Base-by-base conservation (phyloP, 2,888 invertebrate genomes). In the Pristionchus japonicus region DNA sequence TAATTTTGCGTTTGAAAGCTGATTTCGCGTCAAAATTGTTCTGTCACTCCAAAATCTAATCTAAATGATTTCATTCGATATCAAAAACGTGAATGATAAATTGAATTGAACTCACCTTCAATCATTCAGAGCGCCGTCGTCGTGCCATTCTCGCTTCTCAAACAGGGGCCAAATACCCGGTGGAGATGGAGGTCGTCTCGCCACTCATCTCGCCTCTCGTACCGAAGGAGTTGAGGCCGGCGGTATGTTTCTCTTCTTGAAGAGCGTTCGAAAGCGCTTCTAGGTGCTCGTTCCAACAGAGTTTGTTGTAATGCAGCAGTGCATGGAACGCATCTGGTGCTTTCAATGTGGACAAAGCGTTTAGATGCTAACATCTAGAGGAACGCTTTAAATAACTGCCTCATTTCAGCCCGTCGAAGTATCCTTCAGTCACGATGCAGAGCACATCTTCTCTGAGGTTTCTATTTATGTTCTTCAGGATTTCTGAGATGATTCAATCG, bases 381-480 rank as follows among this genome's bases (percentile, higher is more conserved):
- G n/a, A n/a, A n/a, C n/a, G n/a, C n/a, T n/a, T n/a, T n/a, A n/a
- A n/a, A n/a, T n/a, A n/a, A n/a, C n/a, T n/a, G n/a, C n/a, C n/a
- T 37, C 37, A 40, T 77, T 77, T 77, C 27, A 77, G 77, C 77
- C 77, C 3, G 77, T 77, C 40, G 77, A 77, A 17, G 77, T 77
- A 43, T 77, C 77, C 47, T 77, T 77, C 77, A 77, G 20, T 15
- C 77, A 77, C 77, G 77, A 77, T 27, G 77, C 77, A n/a, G 77
- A 77, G 13, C 77, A 77, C 43, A 77, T 77, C 43, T 77, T 77
- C 77, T 77, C 77, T 1, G 77, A 77, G 77, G 77, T 77, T 77
- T 17, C 61, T 9, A 7, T n/a, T 6, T 3, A 61, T 61, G 20
- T 15, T 57, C n/a, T n/a, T n/a, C n/a, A n/a, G n/a, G n/a, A n/a